phyloP scores from a whole-genome alignment of 1,140 invertebrate genomes.

The Arion vulgaris region DNA sequence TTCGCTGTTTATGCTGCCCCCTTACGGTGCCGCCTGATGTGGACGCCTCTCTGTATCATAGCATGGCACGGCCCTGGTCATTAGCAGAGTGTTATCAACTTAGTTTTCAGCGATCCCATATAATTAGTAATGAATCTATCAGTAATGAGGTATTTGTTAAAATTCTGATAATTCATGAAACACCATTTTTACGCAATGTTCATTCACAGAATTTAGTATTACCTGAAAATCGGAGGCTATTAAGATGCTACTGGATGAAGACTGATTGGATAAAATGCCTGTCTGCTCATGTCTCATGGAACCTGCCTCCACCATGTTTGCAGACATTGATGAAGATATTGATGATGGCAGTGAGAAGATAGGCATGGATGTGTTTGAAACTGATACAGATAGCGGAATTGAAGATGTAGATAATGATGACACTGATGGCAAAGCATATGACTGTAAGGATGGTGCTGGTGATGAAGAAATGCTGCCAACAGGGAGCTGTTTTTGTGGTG shows the following conservation, averaged over 20 bases:
- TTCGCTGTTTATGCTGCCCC: too few species aligned
- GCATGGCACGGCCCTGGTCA: too few species aligned
- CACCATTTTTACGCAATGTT: too few species aligned
- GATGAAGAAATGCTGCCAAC: conserved; percentile 12
- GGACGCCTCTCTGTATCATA: too few species aligned
- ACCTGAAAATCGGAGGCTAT: conserved; percentile 31
- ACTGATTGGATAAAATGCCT: background rate
- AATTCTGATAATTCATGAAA: too few species aligned
- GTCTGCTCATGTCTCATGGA: background rate
- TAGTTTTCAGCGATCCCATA: too few species aligned
- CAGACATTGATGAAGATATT: background rate
- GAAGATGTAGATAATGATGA: background rate
- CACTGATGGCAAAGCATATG: background rate
- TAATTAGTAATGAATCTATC: too few species aligned
- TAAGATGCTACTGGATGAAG: conserved; percentile 1
- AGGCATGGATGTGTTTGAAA: background rate
- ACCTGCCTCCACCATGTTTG: background rate
- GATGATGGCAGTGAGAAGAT: background rate
- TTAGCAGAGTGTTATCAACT: too few species aligned
- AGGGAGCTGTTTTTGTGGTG: conserved; percentile 2
- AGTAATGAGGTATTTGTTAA: too few species aligned
- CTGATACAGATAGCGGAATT: background rate
- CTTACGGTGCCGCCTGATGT: too few species aligned
- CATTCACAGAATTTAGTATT: too few species aligned
- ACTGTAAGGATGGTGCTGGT: too few species aligned